Conservation (phyloP, 2,888 invertebrate genomes). For the Rhabditoides inermis region DNA sequence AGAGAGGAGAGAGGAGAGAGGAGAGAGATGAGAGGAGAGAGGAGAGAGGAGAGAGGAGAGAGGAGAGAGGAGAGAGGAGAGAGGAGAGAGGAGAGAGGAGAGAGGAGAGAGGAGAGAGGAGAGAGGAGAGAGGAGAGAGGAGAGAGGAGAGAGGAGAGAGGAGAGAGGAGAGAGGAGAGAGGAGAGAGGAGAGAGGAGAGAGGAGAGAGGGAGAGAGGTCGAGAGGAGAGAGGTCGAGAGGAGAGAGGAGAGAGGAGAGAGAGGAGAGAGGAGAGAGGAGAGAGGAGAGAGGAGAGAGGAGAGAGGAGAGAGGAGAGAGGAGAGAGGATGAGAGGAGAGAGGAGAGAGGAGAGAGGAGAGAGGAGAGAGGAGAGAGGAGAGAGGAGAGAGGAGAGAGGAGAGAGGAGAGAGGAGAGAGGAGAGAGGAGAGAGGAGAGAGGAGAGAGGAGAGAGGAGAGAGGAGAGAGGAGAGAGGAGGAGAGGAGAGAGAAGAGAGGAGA, state of each 20-base stretch:
- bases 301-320: slow-evolving; percentile 42
- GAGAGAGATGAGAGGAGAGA: background rate
- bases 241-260: background rate
- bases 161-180: background rate
- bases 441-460: background rate
- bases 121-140: background rate
- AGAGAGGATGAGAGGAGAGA: slow-evolving; percentile 13
- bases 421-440: background rate
- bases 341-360: background rate
- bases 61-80: slow-evolving; percentile 3
- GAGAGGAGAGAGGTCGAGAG: background rate
- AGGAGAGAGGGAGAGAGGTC: background rate
- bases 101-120: background rate
- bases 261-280: slow-evolving; percentile 20
- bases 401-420: background rate
- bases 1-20: background rate
- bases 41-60: background rate
- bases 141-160: background rate
- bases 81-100: background rate
- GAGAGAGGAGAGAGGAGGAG: background rate
- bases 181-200: background rate
- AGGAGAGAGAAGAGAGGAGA: background rate
- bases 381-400: background rate
- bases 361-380: background rate
- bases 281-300: slow-evolving; percentile 47